Percentiles rank a stretch among this genome's conserved stretches.
These are phyloP conservation scores for Chloromyia formosa DNA, from an alignment of 2,888 invertebrate genomes.

Conservation along the genomic window DNA sequence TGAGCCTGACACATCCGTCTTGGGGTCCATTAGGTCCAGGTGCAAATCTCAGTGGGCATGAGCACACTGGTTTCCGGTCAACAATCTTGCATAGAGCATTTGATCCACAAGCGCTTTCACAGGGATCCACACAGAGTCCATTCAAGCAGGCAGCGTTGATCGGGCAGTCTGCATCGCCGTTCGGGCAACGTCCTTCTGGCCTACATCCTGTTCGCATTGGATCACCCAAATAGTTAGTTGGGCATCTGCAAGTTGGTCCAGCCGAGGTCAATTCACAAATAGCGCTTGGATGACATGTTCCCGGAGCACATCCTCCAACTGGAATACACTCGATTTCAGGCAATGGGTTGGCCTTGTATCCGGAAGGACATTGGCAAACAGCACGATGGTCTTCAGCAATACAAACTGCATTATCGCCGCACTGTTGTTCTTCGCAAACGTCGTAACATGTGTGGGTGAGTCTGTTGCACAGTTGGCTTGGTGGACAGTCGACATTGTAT, in stretches of 20 bases:
- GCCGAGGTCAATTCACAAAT: conserved; percentile 76
- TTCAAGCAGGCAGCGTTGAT: conserved; percentile 75
- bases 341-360: conserved; percentile 80
- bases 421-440: conserved; percentile 82
- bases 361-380: conserved; percentile 86
- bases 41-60: conserved; percentile 79
- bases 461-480: conserved; percentile 82
- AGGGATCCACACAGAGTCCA: conserved; percentile 81
- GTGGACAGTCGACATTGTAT: conserved; percentile 84
- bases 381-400: conserved; percentile 84
- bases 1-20: conserved; percentile 78
- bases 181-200: conserved; percentile 78
- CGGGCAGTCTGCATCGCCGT: conserved; percentile 80
- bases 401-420: conserved; percentile 88
- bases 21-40: conserved; percentile 70
- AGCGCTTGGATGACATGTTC: conserved; percentile 83
- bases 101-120: conserved; percentile 81
- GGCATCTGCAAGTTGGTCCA: conserved; percentile 82
- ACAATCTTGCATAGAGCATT: conserved; percentile 84
- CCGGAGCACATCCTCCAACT: conserved; percentile 76
- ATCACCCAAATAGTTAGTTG: conserved; percentile 79
- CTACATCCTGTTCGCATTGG: conserved; percentile 79
- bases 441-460: conserved; percentile 83
- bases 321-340: conserved; percentile 84
- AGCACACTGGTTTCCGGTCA: conserved; percentile 79